Conservation (phyloP, 2,888 invertebrate species). For the Lysandra coridon region DNA sequence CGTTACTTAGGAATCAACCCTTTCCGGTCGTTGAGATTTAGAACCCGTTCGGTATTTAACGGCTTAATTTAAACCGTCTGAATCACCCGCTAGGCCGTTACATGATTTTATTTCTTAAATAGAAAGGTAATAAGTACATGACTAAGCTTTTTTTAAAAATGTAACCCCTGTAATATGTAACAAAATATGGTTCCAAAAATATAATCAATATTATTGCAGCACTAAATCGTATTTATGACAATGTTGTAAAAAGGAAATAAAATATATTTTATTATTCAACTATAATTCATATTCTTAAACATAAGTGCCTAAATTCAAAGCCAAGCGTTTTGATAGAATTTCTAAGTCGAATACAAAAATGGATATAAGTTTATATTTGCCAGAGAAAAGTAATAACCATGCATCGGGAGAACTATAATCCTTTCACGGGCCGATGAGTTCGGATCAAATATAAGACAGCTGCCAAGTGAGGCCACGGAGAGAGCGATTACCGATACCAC, state of each 20-base stretch:
- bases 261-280: background rate
- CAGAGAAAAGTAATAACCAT: conserved; percentile 17
- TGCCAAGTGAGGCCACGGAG: conserved; percentile 19
- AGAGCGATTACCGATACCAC: background rate
- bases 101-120: background rate
- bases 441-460: conserved; percentile 22
- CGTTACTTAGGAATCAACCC: background rate
- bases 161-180: too few relatives aligned
- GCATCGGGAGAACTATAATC: conserved; percentile 16
- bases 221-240: too few relatives aligned
- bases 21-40: conserved; percentile 1
- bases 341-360: conserved; percentile 9
- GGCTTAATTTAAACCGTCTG: background rate
- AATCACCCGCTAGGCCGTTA: background rate
- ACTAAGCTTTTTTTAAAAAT: too few relatives aligned
- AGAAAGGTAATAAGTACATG: too few relatives aligned
- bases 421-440: conserved; percentile 19
- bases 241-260: too few relatives aligned
- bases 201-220: too few relatives aligned
- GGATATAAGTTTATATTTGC: conserved; percentile 8
- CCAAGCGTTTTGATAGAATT: background rate
- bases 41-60: background rate
- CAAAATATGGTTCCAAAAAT: too few relatives aligned
- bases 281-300: background rate
- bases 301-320: background rate